Base-by-base conservation (phyloP, 1,140 invertebrate species). In the Conopomorpha cramerella region DNA sequence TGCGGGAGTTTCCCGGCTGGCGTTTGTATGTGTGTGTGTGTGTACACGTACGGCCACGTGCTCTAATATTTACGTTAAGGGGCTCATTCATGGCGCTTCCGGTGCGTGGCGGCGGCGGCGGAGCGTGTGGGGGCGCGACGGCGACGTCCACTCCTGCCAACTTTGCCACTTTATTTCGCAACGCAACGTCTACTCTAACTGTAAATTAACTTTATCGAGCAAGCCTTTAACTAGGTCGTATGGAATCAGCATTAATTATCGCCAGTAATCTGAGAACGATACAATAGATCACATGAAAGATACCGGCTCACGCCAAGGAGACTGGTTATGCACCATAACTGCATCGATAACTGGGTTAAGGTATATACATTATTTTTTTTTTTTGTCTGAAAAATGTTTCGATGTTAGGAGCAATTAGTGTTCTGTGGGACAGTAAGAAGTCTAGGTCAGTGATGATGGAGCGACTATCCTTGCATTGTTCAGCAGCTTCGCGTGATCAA, bases 181-280 rank as follows among this genome's bases (percentile, higher is more conserved):
- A 73, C 60, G 54, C 68, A 64, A 73, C 71, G 71, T 73, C 60
- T 68, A 66, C 70, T 68, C 71, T 71, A 73, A 73, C 68, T 68
- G 66, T 74, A 74, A 71, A 74, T 74, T 71, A 68, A 70, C 56
- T 74, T 71, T 74, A 71, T 70, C 66, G 64, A 68, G 55, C 61
- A 52, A 51, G 51, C 46, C 59, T 52, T 55, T 62, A 76, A 57
- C 58, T 76, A 72, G 70, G 70, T 72, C 70, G 67, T 76, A 76
- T 76, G 67, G 67, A 76, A 76, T 76, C 65, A 76, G 65, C 67
- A 74, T 72, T 74, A 72, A 74, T 74, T 74, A 68, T 72, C 61
- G 61, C n/a, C 53, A 68, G 56, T 70, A 71, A 74, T 74, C 70
- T 74, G 64, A 66, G 55, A 64, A 55, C 67, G 61, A 67, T 70